Percentiles rank a stretch among this genome's conserved stretches.
Evolutionary conservation across 2,888 invertebrate species (phyloP).

Genomic region (Arctia plantaginis): DNA sequence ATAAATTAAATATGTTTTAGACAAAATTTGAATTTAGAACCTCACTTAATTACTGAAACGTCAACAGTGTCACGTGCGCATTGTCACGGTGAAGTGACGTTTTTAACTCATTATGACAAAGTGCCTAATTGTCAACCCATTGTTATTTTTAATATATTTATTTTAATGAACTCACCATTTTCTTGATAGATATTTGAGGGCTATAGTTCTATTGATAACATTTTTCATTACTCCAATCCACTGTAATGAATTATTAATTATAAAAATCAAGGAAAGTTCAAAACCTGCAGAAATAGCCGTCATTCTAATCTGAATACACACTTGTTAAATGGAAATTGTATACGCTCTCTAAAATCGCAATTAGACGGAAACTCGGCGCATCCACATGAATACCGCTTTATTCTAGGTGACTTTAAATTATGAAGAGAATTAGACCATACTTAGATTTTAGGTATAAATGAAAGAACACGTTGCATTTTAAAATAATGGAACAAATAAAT

Average conservation of each 20-base stretch:
- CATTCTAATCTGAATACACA: not conserved
- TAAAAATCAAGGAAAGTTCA: not conserved
- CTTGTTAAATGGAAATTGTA: slow-evolving; percentile 14
- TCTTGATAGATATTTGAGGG: too few species aligned
- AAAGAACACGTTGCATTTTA: not conserved
- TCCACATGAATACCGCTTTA: slow-evolving; percentile 33
- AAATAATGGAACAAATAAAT: not conserved
- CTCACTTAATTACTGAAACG: not conserved
- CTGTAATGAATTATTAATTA: not conserved
- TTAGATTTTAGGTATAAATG: not conserved
- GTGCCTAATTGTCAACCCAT: not conserved
- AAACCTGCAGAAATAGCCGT: not conserved
- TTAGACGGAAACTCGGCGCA: slow-evolving; percentile 43
- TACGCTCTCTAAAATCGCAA: slow-evolving; percentile 45
- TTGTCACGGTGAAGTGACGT: too few species aligned
- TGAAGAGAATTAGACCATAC: not conserved
- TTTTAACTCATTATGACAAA: not conserved
- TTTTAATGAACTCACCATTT: not conserved
- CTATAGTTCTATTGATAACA: not conserved
- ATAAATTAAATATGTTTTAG: not conserved
- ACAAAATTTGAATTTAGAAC: not conserved
- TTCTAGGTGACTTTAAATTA: slow-evolving; percentile 22
- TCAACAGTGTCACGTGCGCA: too few species aligned
- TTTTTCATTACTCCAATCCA: not conserved
- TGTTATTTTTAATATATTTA: too few species aligned